Evolutionary conservation across 1,140 invertebrate genomes (phyloP), one percentile per base, ranked within the genome.

Genomic region (Ganaspis sp.): DNA sequence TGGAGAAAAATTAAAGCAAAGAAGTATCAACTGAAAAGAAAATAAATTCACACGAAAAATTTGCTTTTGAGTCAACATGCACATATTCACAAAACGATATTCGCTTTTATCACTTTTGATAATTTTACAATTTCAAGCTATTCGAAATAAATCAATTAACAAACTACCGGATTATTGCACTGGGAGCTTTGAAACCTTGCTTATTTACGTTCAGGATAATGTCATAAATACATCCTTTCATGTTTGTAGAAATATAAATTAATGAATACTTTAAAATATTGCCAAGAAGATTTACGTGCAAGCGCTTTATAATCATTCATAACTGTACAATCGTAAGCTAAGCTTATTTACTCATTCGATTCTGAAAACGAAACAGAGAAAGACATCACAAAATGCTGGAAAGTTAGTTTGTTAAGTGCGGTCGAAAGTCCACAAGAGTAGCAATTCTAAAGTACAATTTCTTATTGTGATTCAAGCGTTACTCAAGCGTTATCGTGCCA

Each of bases 101-200:
- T n/a, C 17, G 58, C 15, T 78, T 77, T 79, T 77, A 74, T 73
- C 78, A 34, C 74, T 80, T 70, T 77, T 71, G 77, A 77, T 69
- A 72, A 77, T 81, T 77, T 79, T 70, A 76, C 69, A 75, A 76
- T 75, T 72, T 76, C 72, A 58, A 69, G 69, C 79, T 73, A 79
- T 70, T 77, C 40, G 73, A 9, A 70, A 83, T 81, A 78, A 79
- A 83, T 83, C 77, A 79, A 75, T 81, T 79, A 81, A 76, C 79
- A 73, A 79, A 81, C 81, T 77, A 77, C 58, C 45, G 75, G 81
- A 79, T 83, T 80, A 80, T 80, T 75, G 78, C 45, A 45, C 6
- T 9, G 45, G 29, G 45, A 76, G 72, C 12, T 29, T 38, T 40
- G 21, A 77, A 77, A 76, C 69, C 53, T 53, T 72, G 78, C 58